Base-by-base conservation (phyloP, 2,888 invertebrate species). In the Macrophya annulata region DNA sequence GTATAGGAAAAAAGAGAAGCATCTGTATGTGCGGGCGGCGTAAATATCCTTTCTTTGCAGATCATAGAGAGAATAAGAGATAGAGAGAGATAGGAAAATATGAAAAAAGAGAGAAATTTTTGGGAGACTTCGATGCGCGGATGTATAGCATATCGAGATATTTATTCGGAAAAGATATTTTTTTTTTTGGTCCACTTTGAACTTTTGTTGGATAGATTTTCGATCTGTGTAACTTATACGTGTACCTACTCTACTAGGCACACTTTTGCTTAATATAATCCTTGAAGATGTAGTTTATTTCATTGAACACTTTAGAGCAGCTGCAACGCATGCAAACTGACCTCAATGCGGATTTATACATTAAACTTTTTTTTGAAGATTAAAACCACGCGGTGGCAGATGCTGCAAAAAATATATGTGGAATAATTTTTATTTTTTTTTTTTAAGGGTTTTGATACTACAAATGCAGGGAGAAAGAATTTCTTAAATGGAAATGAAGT, bases 81-180 rank as follows among this genome's bases (percentile, higher is more conserved):
- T 31, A 77, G 72, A 45, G 10, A 9, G 55, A 55, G 12, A 48
- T 15, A 15, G 25, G 31, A 37, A 37, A 31, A 31, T 31, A 31
- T 3, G 31, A n/a, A 62, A 71, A 21, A 15, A 25, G 48, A 48
- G 25, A 25, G 31, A 55, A 77, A 55, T 51, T 51, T 85, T 65
- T 31, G 72, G 21, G 84, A 84, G 84, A 84, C 31, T 71, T 84
- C 62, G 55, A 84, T 51, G 84, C 84, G 48, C 55, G 84, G 84
- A 65, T 37, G 81, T 62, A 4, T 55, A 21, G 45, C 17, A 62
- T 62, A 40, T 65, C 37, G 40, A 77, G 77, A n/a, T 81, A 10
- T 65, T 31, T 65, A 8, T 40, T 81, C 65, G 21, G 40, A 12
- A 81, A 81, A 81, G 62, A 43, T 65, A 25, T 81, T 62, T 81